Conservation (phyloP, 2,888 invertebrate species). For the Trileptium ribeirensis region DNA sequence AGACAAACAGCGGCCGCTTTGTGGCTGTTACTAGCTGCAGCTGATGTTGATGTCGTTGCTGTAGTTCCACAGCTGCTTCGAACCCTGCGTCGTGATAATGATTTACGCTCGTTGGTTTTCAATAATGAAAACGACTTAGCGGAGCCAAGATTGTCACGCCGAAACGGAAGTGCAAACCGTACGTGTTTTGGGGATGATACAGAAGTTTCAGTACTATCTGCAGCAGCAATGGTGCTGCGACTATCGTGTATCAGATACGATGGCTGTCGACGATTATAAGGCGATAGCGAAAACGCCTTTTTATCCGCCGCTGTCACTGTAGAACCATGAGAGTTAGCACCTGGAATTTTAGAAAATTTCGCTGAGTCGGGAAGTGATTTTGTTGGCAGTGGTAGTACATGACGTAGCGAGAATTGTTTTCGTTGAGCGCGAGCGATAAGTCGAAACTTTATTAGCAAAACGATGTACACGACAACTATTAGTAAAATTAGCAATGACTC, state of each 20-base stretch:
- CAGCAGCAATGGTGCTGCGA: neutral
- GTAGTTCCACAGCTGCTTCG: neutral
- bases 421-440: neutral
- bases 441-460: constrained; percentile 11
- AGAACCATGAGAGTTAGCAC: neutral
- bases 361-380: neutral
- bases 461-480: constrained; percentile 2
- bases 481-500: constrained; percentile 12
- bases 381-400: neutral
- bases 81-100: no score
- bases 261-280: neutral
- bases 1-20: constrained; percentile 22
- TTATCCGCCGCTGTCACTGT: neutral
- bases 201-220: neutral
- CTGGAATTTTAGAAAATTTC: neutral
- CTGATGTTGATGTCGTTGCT: no score
- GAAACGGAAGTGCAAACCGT: neutral
- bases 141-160: no score
- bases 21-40: no score
- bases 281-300: neutral
- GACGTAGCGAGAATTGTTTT: neutral
- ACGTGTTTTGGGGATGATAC: neutral
- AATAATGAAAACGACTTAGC: no score
- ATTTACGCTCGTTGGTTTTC: no score
- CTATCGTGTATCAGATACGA: neutral